A percentile compares a stretch with the other conserved stretches of the same genome.
phyloP scores from a whole-genome alignment of 1,140 invertebrate genomes.

The Aphidius gifuensis region DNA sequence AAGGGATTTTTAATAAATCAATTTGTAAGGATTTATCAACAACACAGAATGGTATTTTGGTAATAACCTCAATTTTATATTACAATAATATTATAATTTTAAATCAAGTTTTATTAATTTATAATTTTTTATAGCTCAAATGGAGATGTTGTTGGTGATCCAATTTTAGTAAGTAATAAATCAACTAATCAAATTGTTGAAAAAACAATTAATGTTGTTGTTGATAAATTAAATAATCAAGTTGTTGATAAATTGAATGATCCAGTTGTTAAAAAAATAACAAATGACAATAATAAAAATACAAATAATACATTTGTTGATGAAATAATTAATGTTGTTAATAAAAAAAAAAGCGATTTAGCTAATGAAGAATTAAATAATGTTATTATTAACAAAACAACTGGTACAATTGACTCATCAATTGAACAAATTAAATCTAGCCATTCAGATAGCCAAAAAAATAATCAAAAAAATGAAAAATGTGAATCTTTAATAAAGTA shows the following conservation, averaged over 20 bases:
- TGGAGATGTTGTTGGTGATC: slow-evolving; percentile 53
- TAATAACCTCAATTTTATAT: slow-evolving; percentile 32
- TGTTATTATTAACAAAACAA: slow-evolving; percentile 52
- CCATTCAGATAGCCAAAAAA: slow-evolving; percentile 46
- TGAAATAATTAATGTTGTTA: too few relatives aligned
- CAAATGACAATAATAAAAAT: too few relatives aligned
- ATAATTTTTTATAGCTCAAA: slow-evolving; percentile 46
- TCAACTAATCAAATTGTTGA: too few relatives aligned
- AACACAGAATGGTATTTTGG: slow-evolving; percentile 55
- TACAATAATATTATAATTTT: slow-evolving; percentile 4
- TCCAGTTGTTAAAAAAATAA: too few relatives aligned
- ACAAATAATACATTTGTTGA: too few relatives aligned
- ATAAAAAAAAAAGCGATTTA: too few relatives aligned
- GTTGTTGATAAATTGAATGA: too few relatives aligned
- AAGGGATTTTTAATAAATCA: slow-evolving; percentile 37
- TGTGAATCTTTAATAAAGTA: slow-evolving; percentile 79
- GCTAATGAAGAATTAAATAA: too few relatives aligned
- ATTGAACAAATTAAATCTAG: slow-evolving; percentile 47
- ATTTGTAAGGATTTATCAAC: slow-evolving; percentile 48
- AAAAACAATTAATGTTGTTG: too few relatives aligned
- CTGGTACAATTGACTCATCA: slow-evolving; percentile 49
- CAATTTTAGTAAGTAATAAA: too few relatives aligned
- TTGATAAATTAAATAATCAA: too few relatives aligned
- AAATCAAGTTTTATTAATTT: neutral
- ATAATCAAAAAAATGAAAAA: slow-evolving; percentile 55